Conservation (phyloP, 2,113 vertebrate genomes). For the Gopherus evgoodei region DNA sequence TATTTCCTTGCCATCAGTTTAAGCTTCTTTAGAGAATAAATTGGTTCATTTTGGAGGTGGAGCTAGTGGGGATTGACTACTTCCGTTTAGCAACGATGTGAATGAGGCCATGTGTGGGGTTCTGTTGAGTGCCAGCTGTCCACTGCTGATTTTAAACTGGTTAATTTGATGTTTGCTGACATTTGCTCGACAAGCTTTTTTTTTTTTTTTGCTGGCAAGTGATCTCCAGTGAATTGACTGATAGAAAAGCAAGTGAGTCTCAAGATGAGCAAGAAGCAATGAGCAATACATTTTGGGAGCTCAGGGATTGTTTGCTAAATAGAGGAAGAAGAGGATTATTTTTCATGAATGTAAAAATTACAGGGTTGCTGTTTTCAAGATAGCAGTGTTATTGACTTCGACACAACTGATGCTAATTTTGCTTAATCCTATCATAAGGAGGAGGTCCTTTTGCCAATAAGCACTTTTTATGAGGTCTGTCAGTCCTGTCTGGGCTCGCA, state of each 20-base stretch:
- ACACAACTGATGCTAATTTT: slow-evolving; percentile 54
- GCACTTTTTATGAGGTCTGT: slow-evolving; percentile 39
- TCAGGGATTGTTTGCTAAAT: not conserved
- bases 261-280: not conserved
- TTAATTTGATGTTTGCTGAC: slow-evolving; percentile 64
- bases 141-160: slow-evolving; percentile 49
- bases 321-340: not conserved
- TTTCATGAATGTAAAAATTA: slow-evolving; percentile 39
- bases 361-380: slow-evolving; percentile 41
- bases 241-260: not conserved
- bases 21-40: slow-evolving; percentile 46
- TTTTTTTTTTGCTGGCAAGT: slow-evolving; percentile 40
- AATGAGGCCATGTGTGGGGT: slow-evolving; percentile 56
- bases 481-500: not conserved
- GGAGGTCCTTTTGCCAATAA: not conserved
- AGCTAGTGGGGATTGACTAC: not conserved
- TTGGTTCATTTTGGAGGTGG: slow-evolving; percentile 23
- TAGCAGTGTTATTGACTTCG: slow-evolving; percentile 50
- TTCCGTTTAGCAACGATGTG: slow-evolving; percentile 45
- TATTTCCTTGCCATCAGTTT: not conserved
- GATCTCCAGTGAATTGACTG: slow-evolving; percentile 13
- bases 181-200: slow-evolving; percentile 32
- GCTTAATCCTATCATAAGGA: slow-evolving; percentile 45
- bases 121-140: slow-evolving; percentile 70
- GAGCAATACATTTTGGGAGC: not conserved